A percentile compares a stretch with the other conserved stretches of the same genome.
These are phyloP conservation scores for Drosophila diplacantha DNA, from an alignment of 2,888 invertebrate species.

Conservation along the genomic window DNA sequence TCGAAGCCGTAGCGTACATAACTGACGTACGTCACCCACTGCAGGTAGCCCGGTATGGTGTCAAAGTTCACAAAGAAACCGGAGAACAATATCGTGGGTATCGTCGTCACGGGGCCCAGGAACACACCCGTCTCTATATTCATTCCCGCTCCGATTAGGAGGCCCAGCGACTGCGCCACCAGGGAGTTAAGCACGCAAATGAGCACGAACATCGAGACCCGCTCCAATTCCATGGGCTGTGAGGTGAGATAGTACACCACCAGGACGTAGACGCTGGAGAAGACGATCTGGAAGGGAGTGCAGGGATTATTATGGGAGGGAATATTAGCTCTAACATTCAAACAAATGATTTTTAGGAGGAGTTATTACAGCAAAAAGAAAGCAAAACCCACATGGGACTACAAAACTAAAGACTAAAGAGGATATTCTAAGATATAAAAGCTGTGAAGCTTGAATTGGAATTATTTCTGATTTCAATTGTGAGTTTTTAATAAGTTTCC, in stretches of 20 bases:
- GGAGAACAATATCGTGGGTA: constrained; percentile 94
- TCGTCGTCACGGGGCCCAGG: constrained; percentile 92
- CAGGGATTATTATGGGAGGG: background rate
- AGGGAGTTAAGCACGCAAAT: constrained; percentile 87
- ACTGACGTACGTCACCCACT: constrained; percentile 93
- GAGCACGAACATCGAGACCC: constrained; percentile 80
- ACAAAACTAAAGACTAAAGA: no score
- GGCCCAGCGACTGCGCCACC: constrained; percentile 94
- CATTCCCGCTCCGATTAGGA: constrained; percentile 95
- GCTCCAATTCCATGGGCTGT: constrained; percentile 91
- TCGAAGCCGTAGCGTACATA: constrained; percentile 96
- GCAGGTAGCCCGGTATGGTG: constrained; percentile 92
- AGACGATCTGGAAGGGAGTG: constrained; percentile 82
- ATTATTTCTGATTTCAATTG: no score
- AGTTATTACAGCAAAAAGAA: background rate
- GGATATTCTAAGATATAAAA: no score
- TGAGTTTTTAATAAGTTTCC: no score
- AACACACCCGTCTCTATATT: constrained; percentile 89
- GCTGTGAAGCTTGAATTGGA: no score
- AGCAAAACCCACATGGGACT: no score
- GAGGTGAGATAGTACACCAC: constrained; percentile 97
- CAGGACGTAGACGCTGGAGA: constrained; percentile 90
- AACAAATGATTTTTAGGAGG: background rate
- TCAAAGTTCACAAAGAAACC: constrained; percentile 96
- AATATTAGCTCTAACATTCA: background rate